A percentile compares a stretch with the other conserved stretches of the same genome.
These are phyloP conservation scores for Aphidius colemani DNA, from an alignment of 2,888 invertebrate species.

Conservation along the genomic window DNA sequence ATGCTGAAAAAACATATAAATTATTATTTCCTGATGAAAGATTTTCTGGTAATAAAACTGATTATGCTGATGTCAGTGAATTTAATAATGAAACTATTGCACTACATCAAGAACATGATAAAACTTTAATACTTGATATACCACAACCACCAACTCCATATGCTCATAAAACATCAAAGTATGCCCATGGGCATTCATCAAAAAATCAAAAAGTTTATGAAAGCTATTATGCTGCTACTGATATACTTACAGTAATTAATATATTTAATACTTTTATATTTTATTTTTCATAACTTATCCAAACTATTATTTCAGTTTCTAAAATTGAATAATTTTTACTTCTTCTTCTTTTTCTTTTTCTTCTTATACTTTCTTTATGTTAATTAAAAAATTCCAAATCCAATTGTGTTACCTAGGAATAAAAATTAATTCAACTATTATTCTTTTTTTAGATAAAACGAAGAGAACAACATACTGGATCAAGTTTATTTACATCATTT, in stretches of 20 bases:
- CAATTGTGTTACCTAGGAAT: not conserved
- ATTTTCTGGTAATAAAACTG: slow-evolving; percentile 20
- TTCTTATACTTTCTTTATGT: not conserved
- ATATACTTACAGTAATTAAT: slow-evolving; percentile 70
- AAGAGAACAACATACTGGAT: slow-evolving; percentile 70
- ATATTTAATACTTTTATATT: slow-evolving; percentile 4
- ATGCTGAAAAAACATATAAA: slow-evolving; percentile 49
- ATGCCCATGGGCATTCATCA: slow-evolving; percentile 22
- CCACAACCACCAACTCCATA: slow-evolving; percentile 23
- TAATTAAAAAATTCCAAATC: not conserved
- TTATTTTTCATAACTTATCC: too few species aligned
- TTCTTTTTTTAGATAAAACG: slow-evolving; percentile 64
- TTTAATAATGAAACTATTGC: slow-evolving; percentile 19
- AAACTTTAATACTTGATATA: slow-evolving; percentile 13
- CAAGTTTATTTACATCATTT: slow-evolving; percentile 75
- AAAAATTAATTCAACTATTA: slow-evolving; percentile 73
- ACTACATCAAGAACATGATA: slow-evolving; percentile 32
- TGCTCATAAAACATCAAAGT: slow-evolving; percentile 24
- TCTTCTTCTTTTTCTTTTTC: not conserved
- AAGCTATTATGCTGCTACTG: slow-evolving; percentile 80
- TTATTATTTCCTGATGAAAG: slow-evolving; percentile 49
- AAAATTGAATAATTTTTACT: too few species aligned
- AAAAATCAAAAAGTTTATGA: slow-evolving; percentile 56
- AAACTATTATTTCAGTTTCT: too few species aligned
- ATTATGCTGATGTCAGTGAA: slow-evolving; percentile 26